Conservation (phyloP, 2,113 vertebrate species). For the Cryptomyrus ogoouensis region DNA sequence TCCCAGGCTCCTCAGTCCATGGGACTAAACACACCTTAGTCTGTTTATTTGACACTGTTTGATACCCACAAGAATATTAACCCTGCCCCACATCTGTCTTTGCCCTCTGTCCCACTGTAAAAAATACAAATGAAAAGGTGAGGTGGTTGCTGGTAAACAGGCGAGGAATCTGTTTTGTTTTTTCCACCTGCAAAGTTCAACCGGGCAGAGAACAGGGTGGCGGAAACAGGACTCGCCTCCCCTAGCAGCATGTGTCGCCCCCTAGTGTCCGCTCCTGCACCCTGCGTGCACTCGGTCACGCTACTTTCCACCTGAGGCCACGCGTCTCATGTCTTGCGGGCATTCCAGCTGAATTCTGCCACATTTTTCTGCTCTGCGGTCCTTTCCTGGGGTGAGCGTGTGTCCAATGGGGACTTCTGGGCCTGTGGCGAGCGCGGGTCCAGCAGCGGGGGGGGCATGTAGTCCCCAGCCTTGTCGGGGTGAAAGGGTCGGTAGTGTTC, state of each 20-base stretch:
- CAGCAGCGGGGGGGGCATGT: slow-evolving; percentile 68
- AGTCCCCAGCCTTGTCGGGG: slow-evolving; percentile 71
- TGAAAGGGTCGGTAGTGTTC: slow-evolving; percentile 89
- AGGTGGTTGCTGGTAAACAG: slow-evolving; percentile 44
- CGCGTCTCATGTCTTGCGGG: slow-evolving; percentile 73
- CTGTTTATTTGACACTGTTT: slow-evolving; percentile 21
- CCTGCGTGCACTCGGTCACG: not conserved
- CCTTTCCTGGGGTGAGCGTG: slow-evolving; percentile 81
- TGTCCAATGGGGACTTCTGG: slow-evolving; percentile 88
- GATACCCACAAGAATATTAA: not conserved
- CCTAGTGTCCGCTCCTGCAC: not conserved
- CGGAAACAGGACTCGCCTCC: slow-evolving; percentile 27
- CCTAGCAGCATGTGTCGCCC: slow-evolving; percentile 37
- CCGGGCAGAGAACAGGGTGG: not conserved
- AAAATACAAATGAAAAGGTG: not conserved
- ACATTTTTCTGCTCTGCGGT: slow-evolving; percentile 74
- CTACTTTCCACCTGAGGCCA: not conserved
- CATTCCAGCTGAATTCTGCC: slow-evolving; percentile 84
- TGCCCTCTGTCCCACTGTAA: slow-evolving; percentile 26
- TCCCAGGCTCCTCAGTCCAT: slow-evolving; percentile 56
- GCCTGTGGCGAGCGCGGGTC: slow-evolving; percentile 87
- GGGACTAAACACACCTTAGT: slow-evolving; percentile 57
- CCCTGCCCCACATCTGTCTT: not conserved
- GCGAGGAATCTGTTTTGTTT: slow-evolving; percentile 30
- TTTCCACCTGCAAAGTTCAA: slow-evolving; percentile 32